phyloP scores from a whole-genome alignment of 2,888 invertebrate genomes.

The Eurytoma adleriae region DNA sequence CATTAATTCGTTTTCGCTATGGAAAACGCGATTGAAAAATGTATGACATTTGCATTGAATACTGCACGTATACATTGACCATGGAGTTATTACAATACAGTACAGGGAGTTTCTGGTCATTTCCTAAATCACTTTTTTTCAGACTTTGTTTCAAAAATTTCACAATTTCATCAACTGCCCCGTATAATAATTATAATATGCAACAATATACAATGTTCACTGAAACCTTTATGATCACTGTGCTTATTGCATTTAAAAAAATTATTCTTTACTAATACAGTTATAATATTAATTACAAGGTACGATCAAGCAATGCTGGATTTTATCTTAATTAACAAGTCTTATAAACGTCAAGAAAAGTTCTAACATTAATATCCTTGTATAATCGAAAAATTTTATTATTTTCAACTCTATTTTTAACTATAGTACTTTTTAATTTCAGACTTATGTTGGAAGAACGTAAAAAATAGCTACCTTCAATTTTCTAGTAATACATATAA shows the following conservation, averaged over 20 bases:
- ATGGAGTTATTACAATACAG: conserved; percentile 48
- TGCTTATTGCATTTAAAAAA: conserved; percentile 51
- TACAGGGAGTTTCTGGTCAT: conserved; percentile 44
- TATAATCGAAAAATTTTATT: too few relatives aligned
- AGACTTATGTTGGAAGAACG: too few relatives aligned
- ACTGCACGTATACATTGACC: conserved; percentile 55
- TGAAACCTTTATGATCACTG: conserved; percentile 57
- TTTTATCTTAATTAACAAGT: conserved; percentile 47
- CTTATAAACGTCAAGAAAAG: conserved; percentile 26
- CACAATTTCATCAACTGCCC: conserved; percentile 41
- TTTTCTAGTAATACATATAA: too few relatives aligned
- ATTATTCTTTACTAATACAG: conserved; percentile 46
- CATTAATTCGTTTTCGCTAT: conserved; percentile 35
- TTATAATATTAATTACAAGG: conserved; percentile 51
- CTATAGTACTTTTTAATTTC: too few relatives aligned
- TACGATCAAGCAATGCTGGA: conserved; percentile 62
- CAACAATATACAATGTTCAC: conserved; percentile 61
- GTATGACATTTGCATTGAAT: conserved; percentile 51
- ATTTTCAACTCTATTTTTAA: too few relatives aligned
- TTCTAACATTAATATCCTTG: background rate
- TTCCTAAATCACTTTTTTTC: conserved; percentile 27
- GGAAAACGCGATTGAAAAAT: conserved; percentile 47
- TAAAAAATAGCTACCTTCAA: too few relatives aligned
- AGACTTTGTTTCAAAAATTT: conserved; percentile 36
- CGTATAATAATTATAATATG: conserved; percentile 60